Evolutionary conservation across 2,797 vertebrate species (phyloP).

Genomic region (Brachyalestes nurse): DNA sequence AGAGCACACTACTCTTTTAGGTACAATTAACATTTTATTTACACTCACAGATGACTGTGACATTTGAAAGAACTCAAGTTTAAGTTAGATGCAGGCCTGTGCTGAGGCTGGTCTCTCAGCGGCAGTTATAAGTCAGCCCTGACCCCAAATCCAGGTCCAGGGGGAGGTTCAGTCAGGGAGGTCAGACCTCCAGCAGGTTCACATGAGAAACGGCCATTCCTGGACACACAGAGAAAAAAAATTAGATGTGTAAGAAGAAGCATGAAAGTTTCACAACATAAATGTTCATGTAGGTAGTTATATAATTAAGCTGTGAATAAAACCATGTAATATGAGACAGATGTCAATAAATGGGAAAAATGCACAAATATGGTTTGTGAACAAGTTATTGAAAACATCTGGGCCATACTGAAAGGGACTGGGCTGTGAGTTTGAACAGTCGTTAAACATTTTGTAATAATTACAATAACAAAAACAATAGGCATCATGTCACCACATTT

Average conservation of each 20-base stretch:
- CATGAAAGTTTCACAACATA: neutral
- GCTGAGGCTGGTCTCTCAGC: conserved; percentile 25
- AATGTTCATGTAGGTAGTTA: neutral
- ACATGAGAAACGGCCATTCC: conserved; percentile 93
- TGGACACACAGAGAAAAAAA: conserved; percentile 55
- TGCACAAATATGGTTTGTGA: neutral
- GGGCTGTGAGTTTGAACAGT: neutral
- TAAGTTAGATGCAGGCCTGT: conserved; percentile 42
- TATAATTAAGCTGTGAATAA: neutral
- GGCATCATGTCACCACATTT: neutral
- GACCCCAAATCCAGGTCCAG: conserved; percentile 92
- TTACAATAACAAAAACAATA: neutral
- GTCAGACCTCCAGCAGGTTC: conserved; percentile 95
- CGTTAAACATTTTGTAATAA: no score
- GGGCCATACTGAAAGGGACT: neutral
- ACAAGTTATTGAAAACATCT: neutral
- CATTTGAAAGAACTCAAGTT: conserved; percentile 58
- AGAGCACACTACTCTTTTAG: neutral
- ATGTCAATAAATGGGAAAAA: neutral
- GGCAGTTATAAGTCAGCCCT: conserved; percentile 85
- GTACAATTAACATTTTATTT: conserved; percentile 61
- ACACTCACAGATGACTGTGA: conserved; percentile 54
- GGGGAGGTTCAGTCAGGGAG: conserved; percentile 89
- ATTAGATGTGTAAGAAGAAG: neutral
- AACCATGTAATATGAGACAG: neutral